phyloP scores from a whole-genome alignment of 2,113 vertebrate genomes.

The Syrrhaptes paradoxus region DNA sequence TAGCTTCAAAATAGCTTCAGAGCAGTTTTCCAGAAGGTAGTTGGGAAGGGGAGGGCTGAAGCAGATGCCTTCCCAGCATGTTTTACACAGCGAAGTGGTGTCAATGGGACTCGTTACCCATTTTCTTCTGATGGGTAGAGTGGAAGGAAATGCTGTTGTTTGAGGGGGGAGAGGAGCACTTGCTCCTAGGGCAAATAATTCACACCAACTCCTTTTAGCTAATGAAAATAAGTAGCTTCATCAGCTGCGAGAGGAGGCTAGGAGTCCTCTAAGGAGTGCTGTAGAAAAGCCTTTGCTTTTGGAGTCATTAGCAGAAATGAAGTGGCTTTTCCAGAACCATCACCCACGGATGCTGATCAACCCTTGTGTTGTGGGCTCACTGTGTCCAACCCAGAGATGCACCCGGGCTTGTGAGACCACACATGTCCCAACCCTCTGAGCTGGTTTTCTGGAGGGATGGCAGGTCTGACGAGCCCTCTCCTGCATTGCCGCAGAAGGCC shows the following conservation, averaged over 20 bases:
- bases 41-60: not conserved
- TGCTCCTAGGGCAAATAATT: not conserved
- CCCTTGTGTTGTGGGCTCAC: fast-evolving
- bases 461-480: not conserved
- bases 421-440: not conserved
- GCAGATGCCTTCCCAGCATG: not conserved
- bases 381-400: fast-evolving
- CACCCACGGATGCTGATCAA: fast-evolving
- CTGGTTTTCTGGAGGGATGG: not conserved
- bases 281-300: not conserved
- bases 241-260: not conserved
- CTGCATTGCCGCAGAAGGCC: not conserved
- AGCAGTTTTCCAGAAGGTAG: not conserved
- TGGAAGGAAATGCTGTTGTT: fast-evolving
- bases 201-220: not conserved
- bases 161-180: not conserved
- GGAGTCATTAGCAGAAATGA: not conserved
- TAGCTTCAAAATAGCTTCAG: not conserved
- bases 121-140: not conserved
- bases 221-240: not conserved
- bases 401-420: not conserved
- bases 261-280: not conserved
- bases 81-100: not conserved
- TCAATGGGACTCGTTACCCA: not conserved
- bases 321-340: not conserved